Evolutionary conservation across 2,888 invertebrate species (phyloP), one percentile per base, ranked within the genome.

Genomic region (Himalopsyche tibetana): DNA sequence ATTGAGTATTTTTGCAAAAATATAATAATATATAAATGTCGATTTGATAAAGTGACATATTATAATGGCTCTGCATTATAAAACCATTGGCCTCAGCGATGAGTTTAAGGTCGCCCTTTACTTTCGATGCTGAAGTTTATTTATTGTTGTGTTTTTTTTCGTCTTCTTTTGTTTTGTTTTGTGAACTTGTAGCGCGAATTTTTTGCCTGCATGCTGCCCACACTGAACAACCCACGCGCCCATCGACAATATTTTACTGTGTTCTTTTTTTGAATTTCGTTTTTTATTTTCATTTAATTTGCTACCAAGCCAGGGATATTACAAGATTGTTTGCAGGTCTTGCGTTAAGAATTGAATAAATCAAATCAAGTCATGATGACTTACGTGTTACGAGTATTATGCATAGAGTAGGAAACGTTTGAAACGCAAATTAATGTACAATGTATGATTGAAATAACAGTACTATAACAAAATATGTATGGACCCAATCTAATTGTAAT

Each of bases 181-280:
- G 28, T 40, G 83, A 82, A 28, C 28, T 63, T 63, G 19, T 28
- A 63, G 63, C 63, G 28, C 63, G 63, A 63, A 6, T 63, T 63
- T 63, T 63, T 63, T 63, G 63, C 63, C 19, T 40, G 63, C 56
- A 56, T 28, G 40, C 19, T 63, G 83, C 55, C 83, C 55, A 55
- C 63, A 83, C 55, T 56, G 55, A n/a, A 19, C 83, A n/a, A 69
- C 83, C 83, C 83, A 83, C 83, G 83, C 83, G 28, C 69, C 83
- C 83, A 83, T 83, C 56, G 83, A 56, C 83, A 36, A 56, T 56
- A 55, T 83, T 56, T 56, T 40, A 28, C 55, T 63, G 38, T 83
- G 38, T 63, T 83, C 19, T 56, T 83, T 83, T 40, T 83, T 42
- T 82, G 28, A 79, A 79, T 38, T 36, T 38, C 38, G 38, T 19